Conservation (phyloP, 2,113 vertebrate genomes). For the Macroglossus sobrinus region DNA sequence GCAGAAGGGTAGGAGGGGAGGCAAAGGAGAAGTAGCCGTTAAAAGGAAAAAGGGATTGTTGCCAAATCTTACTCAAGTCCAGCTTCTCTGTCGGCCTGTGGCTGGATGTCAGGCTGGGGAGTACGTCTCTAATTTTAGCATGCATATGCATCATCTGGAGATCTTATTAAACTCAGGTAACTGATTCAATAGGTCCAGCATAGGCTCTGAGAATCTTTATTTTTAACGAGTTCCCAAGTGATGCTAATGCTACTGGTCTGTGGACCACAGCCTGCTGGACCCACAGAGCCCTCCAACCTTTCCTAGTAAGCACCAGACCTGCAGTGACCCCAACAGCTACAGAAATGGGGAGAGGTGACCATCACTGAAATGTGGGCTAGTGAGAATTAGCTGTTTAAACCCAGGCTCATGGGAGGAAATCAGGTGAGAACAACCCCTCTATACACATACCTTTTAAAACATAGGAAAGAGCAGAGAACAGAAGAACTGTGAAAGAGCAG, state of each 20-base stretch:
- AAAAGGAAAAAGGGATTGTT: not conserved
- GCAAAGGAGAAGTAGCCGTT: not conserved
- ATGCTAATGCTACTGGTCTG: not conserved
- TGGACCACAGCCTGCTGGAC: not conserved
- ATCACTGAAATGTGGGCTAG: not conserved
- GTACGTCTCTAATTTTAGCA: not conserved
- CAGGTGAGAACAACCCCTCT: not conserved
- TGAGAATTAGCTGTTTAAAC: not conserved
- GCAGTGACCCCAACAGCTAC: not conserved
- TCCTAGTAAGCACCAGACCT: not conserved
- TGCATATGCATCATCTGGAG: not conserved
- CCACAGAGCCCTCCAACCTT: not conserved
- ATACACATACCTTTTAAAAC: not conserved
- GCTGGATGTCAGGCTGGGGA: not conserved
- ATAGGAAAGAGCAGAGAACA: not conserved
- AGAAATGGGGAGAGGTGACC: not conserved
- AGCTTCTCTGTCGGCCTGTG: not conserved
- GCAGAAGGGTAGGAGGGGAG: not conserved
- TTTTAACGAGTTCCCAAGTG: not conserved
- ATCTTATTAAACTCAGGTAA: not conserved
- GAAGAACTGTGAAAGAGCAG: accelerated
- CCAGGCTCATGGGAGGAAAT: not conserved
- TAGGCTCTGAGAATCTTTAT: not conserved
- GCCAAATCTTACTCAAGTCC: not conserved
- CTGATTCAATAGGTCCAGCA: not conserved